These are phyloP conservation scores for Limonius californicus DNA, from an alignment of 1,140 invertebrate species.

Conservation along the genomic window DNA sequence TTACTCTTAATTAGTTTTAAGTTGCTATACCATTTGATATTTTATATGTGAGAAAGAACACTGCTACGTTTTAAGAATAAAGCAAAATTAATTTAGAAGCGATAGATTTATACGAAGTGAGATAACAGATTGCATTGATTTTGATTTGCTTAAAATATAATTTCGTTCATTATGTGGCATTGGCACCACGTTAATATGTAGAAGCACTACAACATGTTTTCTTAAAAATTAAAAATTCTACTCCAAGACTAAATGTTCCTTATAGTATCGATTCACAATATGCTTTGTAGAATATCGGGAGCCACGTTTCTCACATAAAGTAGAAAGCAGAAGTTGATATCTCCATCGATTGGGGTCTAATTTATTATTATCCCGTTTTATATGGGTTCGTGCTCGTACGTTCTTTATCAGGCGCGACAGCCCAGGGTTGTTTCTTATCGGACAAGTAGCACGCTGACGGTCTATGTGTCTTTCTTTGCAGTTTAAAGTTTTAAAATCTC, in stretches of 20 bases:
- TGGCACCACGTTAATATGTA: too few species aligned
- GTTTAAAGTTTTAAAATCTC: slow-evolving; percentile 10
- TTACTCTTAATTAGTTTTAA: too few species aligned
- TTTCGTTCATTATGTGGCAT: too few species aligned
- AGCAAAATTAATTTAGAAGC: too few species aligned
- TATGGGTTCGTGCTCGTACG: slow-evolving; percentile 23
- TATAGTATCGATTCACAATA: neutral
- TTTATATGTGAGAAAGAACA: too few species aligned
- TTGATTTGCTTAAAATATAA: too few species aligned
- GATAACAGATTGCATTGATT: too few species aligned
- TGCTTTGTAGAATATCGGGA: slow-evolving; percentile 16
- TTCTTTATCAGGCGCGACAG: slow-evolving; percentile 27
- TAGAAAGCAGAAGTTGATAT: slow-evolving; percentile 26
- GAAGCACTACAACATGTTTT: too few species aligned
- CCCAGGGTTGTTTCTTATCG: slow-evolving; percentile 23
- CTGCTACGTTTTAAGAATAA: too few species aligned
- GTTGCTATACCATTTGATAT: too few species aligned
- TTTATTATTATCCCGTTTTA: slow-evolving; percentile 29
- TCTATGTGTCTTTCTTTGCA: slow-evolving; percentile 23
- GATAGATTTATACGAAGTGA: too few species aligned
- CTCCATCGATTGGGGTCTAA: slow-evolving; percentile 26
- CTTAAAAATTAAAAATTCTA: too few species aligned
- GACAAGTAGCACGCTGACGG: slow-evolving; percentile 23
- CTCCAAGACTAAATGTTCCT: neutral
- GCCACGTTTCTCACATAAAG: slow-evolving; percentile 24